Percentiles rank a stretch among this genome's conserved stretches.
These are phyloP conservation scores for Anoplius nigerrimus DNA, from an alignment of 2,888 invertebrate species.

Conservation along the genomic window DNA sequence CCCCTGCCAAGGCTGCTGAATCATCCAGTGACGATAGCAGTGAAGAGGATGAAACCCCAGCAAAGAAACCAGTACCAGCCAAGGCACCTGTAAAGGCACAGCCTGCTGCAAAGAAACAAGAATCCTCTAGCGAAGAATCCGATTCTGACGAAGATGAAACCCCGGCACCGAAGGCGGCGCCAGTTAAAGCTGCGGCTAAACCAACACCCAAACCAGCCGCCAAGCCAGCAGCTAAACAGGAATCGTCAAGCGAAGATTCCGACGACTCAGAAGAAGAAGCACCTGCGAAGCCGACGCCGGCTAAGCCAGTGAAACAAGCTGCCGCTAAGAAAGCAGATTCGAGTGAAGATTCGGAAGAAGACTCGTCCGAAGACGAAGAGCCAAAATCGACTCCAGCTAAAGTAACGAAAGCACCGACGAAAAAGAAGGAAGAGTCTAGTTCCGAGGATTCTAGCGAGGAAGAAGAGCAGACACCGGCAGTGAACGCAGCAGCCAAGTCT, in stretches of 20 bases:
- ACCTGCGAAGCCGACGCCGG: constrained; percentile 42
- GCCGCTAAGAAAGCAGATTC: constrained; percentile 53
- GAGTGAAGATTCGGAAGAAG: constrained; percentile 62
- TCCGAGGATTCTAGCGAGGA: constrained; percentile 49
- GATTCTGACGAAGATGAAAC: constrained; percentile 71
- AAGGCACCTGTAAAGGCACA: constrained; percentile 45
- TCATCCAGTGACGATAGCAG: constrained; percentile 70
- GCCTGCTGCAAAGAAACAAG: constrained; percentile 53
- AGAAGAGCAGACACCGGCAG: constrained; percentile 57
- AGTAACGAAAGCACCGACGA: constrained; percentile 35
- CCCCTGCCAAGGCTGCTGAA: constrained; percentile 68
- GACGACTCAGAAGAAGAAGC: constrained; percentile 65
- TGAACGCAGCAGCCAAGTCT: constrained; percentile 53
- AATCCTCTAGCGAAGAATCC: constrained; percentile 53
- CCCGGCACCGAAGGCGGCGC: constrained; percentile 36
- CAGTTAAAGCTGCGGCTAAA: constrained; percentile 33
- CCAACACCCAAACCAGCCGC: constrained; percentile 35
- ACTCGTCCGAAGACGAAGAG: constrained; percentile 65
- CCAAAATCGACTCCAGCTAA: constrained; percentile 31
- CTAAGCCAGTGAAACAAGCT: constrained; percentile 42
- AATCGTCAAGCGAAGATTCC: constrained; percentile 62
- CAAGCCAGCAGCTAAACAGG: constrained; percentile 49
- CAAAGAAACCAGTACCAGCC: constrained; percentile 19
- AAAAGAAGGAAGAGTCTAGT: constrained; percentile 52
- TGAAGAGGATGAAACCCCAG: constrained; percentile 37